phyloP scores from a whole-genome alignment of 2,113 vertebrate genomes.

The Pituophis catenifer region DNA sequence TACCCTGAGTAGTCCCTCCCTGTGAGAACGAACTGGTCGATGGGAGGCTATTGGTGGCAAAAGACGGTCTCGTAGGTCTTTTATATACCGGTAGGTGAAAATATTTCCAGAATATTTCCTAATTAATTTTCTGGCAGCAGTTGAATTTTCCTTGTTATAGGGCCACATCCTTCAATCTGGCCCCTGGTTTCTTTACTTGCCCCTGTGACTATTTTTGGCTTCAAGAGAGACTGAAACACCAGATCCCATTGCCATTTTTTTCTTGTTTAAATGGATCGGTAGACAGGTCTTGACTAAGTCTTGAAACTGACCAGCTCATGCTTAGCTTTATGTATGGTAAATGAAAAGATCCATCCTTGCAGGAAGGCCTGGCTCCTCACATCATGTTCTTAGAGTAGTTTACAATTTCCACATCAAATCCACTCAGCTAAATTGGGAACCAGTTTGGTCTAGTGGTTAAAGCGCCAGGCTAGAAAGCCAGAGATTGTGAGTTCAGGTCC shows the following conservation, averaged over 20 bases:
- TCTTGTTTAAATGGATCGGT: neutral
- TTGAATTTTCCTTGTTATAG: neutral
- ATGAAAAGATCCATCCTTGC: neutral
- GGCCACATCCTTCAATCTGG: neutral
- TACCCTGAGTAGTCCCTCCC: no score
- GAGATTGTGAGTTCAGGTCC: neutral
- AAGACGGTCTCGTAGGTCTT: no score
- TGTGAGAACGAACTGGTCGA: no score
- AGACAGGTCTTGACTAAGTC: neutral
- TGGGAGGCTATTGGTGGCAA: no score
- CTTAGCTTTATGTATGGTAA: neutral
- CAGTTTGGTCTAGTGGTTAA: neutral
- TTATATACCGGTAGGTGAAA: neutral
- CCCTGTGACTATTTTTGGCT: neutral
- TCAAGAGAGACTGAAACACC: neutral
- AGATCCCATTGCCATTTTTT: neutral
- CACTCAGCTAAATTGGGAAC: neutral
- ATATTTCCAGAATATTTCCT: neutral
- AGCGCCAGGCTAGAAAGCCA: neutral
- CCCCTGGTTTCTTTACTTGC: neutral
- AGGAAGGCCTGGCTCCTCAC: neutral
- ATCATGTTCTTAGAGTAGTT: neutral
- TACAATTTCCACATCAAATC: neutral
- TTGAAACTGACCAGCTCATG: neutral
- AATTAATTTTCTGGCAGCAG: neutral